Base-by-base conservation (phyloP, 2,888 invertebrate genomes). In the Diploptera punctata region DNA sequence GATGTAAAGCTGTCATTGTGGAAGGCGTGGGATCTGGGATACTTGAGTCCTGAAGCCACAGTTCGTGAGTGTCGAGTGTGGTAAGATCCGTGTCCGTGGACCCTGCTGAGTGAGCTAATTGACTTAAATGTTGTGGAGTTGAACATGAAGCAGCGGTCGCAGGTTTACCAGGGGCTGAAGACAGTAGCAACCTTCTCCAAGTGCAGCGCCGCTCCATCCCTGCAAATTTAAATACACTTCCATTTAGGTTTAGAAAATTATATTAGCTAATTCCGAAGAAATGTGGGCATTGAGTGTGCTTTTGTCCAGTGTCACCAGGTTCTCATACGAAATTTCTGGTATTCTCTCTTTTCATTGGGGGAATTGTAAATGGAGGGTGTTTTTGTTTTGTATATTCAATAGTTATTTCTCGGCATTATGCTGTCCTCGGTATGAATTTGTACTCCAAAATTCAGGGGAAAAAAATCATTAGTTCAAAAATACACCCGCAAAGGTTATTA, bases 21-120 rank as follows among this genome's bases (percentile, higher is more conserved):
- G 91, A 92, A 31, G 93, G 92, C 74, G 92, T 90, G 47, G 92
- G 91, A 80, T 93, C 92, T 82, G 89, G 88, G 83, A 86, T 80
- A 78, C 84, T 84, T 72, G 77, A 75, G 77, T 88, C 88, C 74
- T 90, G 91, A 47, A 94, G 86, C 94, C 94, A 94, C 2, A 94
- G 86, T 76, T 94, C 94, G 80, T 93, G 92, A 16, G 92, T 93
- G 80, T 94, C 94, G 76, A 94, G 86, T 0, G 92, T 93, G 52
- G 94, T 93, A 38, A 94, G 86, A 81, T 94, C 94, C 1, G 94
- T 94, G 80, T 94, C 94, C 0, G 93, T 94, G 4, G 93, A 94
- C 1, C 76, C 68, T 77, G 76, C 76, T 79, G 81, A 68, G 43
- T 68, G 68, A 16, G 31, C 29, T n/a, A 57, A 29, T n/a, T 57